Evolutionary conservation across 1,140 invertebrate genomes (phyloP), one percentile per base, ranked within the genome.

Genomic region (Hypothenemus hampei): DNA sequence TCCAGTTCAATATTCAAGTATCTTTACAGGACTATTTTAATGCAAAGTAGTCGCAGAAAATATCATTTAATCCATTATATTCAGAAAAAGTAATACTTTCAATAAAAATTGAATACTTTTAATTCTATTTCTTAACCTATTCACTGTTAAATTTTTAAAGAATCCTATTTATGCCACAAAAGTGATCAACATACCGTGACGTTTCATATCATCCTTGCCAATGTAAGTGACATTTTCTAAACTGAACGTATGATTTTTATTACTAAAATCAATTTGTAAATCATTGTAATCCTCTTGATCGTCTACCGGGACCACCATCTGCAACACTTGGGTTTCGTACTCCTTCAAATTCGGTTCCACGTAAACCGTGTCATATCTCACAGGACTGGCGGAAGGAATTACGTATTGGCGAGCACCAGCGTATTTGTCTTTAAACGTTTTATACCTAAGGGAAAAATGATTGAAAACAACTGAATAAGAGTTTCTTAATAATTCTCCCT

Each of bases 281-380:
- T 91, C 88, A 56, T 86, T 81, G 62, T 77, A 83, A 59, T 80
- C 81, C 58, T 87, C 84, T 57, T 79, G 86, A 56, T 89, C 87
- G 59, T 90, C 88, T 0, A 85, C 76, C 0, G 84, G 83, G 1
- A 93, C 89, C 51, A 88, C 89, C 90, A 93, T 92, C 58, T 91
- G 87, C 1, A 93, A 74, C 22, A 93, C 88, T 79, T 93, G 85
- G 2, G 87, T 90, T 72, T 91, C 87, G 68, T 91, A 91, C 68
- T 91, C 86, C 68, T 90, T 89, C 31, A 89, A 70, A 69, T 83
- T 84, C 1, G 83, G 81, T 59, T 87, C 85, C 0, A 87, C 83
- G 59, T 86, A 86, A 1, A 89, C 85, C 0, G 85, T 84, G 69
- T 91, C 86, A 63, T 89, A 89, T n/a, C 84, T 73, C 0, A 73